Base-by-base conservation (phyloP, 2,113 vertebrate species). In the Ifrita kowaldi region DNA sequence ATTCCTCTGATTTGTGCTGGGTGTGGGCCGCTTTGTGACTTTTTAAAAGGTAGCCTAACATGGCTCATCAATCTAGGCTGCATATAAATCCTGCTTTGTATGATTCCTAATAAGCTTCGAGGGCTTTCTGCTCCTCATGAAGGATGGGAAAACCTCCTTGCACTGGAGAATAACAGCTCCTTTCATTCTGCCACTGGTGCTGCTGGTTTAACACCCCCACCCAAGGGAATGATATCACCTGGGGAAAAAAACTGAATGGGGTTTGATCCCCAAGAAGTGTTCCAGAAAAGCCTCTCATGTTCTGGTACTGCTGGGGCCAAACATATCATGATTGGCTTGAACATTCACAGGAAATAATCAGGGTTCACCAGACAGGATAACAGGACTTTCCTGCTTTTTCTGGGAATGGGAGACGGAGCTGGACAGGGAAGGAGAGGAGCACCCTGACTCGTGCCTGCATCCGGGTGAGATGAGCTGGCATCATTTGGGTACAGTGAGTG, bases 341-440 rank as follows among this genome's bases (percentile, higher is more conserved):
- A 50, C 90, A 87, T 26, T 53, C 84, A 49, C 44, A 44, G 87
- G 35, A 76, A 94, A 76, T 76, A 85, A 69, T 79, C 90, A 83
- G 22, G 32, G 26, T 6, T 93, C 41, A 26, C 7, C 88, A 97
- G 94, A 83, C 94, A 69, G 96, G 94, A 3, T 79, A 91, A 94
- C 92, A 96, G 85, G 90, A 95, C 18, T 95, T 96, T 83, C 94
- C 95, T 94, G 94, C 94, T 94, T 83, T 79, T 77, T 73, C 78
- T 92, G 90, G 68, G 94, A 81, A 37, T 52, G 76, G 85, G 86
- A 78, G 68, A 73, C 6, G 11, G 30, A 75, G 75, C 85, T 80
- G 96, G 90, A 63, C 90, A 90, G 96, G 85, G 89, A 53, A 65
- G 71, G 82, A 75, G 67, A 80, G 90, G 82, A 94, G 33, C 79